Conservation (phyloP, 92 coral and sea anemone genomes). For the Desmophyllum pertusum region DNA sequence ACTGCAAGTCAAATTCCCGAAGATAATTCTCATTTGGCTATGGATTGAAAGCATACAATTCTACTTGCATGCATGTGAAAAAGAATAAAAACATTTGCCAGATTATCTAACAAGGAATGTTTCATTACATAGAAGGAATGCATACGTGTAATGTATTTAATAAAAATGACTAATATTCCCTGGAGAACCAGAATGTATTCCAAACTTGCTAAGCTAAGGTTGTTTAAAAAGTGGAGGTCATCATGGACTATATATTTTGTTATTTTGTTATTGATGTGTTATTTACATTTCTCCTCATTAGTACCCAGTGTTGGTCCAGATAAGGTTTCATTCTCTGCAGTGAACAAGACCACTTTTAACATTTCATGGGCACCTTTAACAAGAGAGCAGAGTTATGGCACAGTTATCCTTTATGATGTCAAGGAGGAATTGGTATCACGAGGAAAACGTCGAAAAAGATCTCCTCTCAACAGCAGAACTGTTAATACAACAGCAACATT, state of each 20-base stretch:
- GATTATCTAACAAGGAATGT: too few relatives aligned
- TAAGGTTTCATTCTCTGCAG: neutral
- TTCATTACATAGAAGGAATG: too few relatives aligned
- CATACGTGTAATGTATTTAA: too few relatives aligned
- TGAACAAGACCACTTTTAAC: conserved; percentile 28
- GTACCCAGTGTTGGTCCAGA: conserved; percentile 25
- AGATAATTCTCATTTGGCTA: too few relatives aligned
- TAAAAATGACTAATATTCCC: too few relatives aligned
- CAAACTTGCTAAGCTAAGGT: neutral
- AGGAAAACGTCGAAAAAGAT: neutral
- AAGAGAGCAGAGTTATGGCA: conserved; percentile 20
- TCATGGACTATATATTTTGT: neutral
- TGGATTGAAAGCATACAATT: too few relatives aligned
- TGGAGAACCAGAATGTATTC: neutral
- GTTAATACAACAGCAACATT: conserved; percentile 3
- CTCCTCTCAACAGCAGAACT: neutral
- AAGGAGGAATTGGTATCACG: neutral
- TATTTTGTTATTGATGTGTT: neutral
- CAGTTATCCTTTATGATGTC: conserved; percentile 12
- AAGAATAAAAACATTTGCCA: too few relatives aligned
- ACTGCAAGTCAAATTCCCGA: too few relatives aligned
- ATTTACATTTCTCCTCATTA: neutral
- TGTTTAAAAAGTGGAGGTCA: neutral
- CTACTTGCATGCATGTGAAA: too few relatives aligned
- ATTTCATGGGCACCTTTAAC: conserved; percentile 21